These are phyloP conservation scores for Eustalomyia histrio DNA, from an alignment of 2,888 invertebrate genomes.

Conservation along the genomic window DNA sequence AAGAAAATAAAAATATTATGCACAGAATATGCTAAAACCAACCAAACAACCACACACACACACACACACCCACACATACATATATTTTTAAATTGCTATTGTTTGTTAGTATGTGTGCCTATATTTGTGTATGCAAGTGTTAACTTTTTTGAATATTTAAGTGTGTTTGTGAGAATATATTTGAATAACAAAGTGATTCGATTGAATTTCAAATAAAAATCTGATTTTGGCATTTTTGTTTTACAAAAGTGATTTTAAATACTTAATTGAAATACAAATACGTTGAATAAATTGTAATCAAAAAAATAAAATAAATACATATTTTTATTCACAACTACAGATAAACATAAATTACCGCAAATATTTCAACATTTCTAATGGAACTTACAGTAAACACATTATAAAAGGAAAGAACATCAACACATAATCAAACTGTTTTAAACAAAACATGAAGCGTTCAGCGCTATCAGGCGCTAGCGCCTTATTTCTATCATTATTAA, in stretches of 20 bases:
- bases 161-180: conserved; percentile 42
- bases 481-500: conserved; percentile 40
- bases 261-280: conserved; percentile 33
- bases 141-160: conserved; percentile 4
- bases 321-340: background rate
- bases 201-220: conserved; percentile 52
- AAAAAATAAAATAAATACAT: background rate
- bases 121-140: background rate
- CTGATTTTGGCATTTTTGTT: conserved; percentile 43
- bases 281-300: background rate
- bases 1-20: conserved; percentile 36
- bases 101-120: background rate
- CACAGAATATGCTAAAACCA: conserved; percentile 5
- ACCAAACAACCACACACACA: background rate
- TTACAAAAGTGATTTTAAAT: conserved; percentile 22
- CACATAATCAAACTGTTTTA: conserved; percentile 5
- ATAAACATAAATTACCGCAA: conserved; percentile 14
- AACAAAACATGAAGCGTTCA: conserved; percentile 39
- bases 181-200: conserved; percentile 55
- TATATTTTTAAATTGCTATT: background rate
- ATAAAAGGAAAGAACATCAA: background rate
- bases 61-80: background rate
- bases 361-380: conserved; percentile 12
- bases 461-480: conserved; percentile 40
- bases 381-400: conserved; percentile 19